A percentile compares a stretch with the other conserved stretches of the same genome.
phyloP scores from a whole-genome alignment of 2,888 invertebrate genomes.

The Andrena minutula region DNA sequence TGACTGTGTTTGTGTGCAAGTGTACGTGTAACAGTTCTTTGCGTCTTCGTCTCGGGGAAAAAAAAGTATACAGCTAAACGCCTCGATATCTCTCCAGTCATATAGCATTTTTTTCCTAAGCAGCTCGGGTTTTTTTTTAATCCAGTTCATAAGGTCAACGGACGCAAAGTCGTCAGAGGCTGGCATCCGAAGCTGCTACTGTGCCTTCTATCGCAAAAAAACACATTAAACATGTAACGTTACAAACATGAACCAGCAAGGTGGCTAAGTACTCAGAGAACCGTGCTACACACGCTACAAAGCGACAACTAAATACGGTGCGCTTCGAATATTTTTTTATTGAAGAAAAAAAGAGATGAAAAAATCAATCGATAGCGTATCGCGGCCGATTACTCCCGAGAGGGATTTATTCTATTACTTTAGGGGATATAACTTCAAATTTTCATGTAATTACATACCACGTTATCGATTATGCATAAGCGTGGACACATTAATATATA shows the following conservation, averaged over 20 bases:
- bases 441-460: slow-evolving; percentile 20
- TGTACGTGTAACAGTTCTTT: slow-evolving; percentile 41
- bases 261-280: slow-evolving; percentile 27
- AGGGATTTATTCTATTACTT: slow-evolving; percentile 7
- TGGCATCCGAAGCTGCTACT: slow-evolving; percentile 83
- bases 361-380: slow-evolving; percentile 14
- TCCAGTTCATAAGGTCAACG: slow-evolving; percentile 81
- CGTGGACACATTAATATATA: slow-evolving; percentile 13
- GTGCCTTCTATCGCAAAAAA: slow-evolving; percentile 79
- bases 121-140: slow-evolving; percentile 55
- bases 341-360: not conserved
- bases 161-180: slow-evolving; percentile 81
- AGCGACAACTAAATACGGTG: slow-evolving; percentile 16
- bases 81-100: slow-evolving; percentile 64
- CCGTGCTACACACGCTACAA: slow-evolving; percentile 15
- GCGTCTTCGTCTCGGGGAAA: slow-evolving; percentile 69
- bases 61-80: slow-evolving; percentile 72
- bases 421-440: slow-evolving; percentile 21
- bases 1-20: slow-evolving; percentile 50
- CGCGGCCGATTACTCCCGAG: slow-evolving; percentile 16
- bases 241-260: slow-evolving; percentile 25
- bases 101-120: slow-evolving; percentile 52
- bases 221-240: slow-evolving; percentile 50
- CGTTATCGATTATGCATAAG: slow-evolving; percentile 18
- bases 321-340: not conserved